These are phyloP conservation scores for Carduelis carduelis DNA, from an alignment of 2,797 vertebrate genomes.

Conservation along the genomic window DNA sequence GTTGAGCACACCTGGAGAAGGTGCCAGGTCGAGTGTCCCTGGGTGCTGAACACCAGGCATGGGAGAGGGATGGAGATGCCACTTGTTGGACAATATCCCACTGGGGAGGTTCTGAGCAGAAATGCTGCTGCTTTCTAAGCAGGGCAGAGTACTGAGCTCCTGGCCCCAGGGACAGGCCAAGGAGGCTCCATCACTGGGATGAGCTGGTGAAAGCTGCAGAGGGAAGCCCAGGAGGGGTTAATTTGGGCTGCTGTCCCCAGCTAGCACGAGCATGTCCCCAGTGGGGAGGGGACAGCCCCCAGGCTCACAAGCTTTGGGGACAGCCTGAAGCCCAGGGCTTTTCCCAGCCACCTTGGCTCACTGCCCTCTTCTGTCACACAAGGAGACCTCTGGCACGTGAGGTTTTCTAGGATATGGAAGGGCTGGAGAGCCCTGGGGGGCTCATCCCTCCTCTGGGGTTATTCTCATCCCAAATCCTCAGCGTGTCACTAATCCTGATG, in stretches of 20 bases:
- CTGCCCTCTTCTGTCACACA: neutral
- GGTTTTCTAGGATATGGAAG: neutral
- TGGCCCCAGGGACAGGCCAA: neutral
- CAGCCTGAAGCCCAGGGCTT: neutral
- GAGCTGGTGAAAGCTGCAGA: neutral
- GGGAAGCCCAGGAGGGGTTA: neutral
- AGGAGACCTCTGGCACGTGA: neutral
- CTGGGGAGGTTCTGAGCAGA: neutral
- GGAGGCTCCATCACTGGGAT: neutral
- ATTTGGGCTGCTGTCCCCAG: neutral
- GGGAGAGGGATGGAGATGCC: neutral
- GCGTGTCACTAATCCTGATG: fast-evolving
- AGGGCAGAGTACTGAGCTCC: neutral
- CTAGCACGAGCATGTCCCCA: fast-evolving
- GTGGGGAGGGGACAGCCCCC: neutral
- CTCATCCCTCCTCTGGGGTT: fast-evolving
- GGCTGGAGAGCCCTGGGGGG: neutral
- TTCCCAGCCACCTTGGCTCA: neutral
- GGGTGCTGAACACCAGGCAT: neutral
- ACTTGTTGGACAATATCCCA: neutral
- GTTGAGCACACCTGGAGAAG: neutral
- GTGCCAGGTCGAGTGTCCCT: neutral
- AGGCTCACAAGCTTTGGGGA: neutral
- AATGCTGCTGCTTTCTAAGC: neutral
- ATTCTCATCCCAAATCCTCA: neutral